Base-by-base conservation (phyloP, 1,140 invertebrate species). In the Drosophila parvula region DNA sequence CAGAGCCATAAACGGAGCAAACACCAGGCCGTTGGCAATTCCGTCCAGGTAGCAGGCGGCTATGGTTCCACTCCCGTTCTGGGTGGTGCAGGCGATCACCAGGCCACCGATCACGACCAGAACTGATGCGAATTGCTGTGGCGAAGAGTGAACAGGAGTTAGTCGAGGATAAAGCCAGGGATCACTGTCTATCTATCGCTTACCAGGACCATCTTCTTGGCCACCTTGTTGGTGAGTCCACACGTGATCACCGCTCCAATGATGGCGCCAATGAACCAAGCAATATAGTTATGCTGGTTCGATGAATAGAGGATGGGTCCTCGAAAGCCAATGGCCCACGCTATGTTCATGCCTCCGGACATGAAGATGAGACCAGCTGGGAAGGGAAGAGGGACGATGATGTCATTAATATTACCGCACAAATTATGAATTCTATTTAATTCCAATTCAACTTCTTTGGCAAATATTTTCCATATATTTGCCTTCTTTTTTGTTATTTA, bases 271-370 rank as follows among this genome's bases (percentile, higher is more conserved):
- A 88, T 89, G 40, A 89, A 88, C 85, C 84, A 88, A 34, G 74
- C 86, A 5, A 90, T 10, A 0, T 2, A 18, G 22, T 78, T 71
- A 9, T 90, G 81, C 8, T 47, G 7, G 32, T 30, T 22, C 4
- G 27, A 0, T 0, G 0, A 0, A 9, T 50, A 60, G 4, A 0
- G 4, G 0, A 16, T 44, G 4, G 7, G 7, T n/a, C 12, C 59
- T 16, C 48, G 73, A 34, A 83, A 83, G 2, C 83, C 83, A 11
- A 74, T 18, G 53, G 79, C 64, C 80, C 83, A 91, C 32, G 90
- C 90, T 10, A 88, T 89, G 32, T 84, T 88, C 80, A 89, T 73
- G 30, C 84, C 84, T 47, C 84, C 84, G 11, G 84, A 89, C 0
- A 89, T 0, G 45, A 88, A 88, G 58, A 88, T 85, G 5, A 90